Evolutionary conservation across 2,888 invertebrate species (phyloP), one percentile per base, ranked within the genome.

Genomic region (Drosophila subsilvestris): DNA sequence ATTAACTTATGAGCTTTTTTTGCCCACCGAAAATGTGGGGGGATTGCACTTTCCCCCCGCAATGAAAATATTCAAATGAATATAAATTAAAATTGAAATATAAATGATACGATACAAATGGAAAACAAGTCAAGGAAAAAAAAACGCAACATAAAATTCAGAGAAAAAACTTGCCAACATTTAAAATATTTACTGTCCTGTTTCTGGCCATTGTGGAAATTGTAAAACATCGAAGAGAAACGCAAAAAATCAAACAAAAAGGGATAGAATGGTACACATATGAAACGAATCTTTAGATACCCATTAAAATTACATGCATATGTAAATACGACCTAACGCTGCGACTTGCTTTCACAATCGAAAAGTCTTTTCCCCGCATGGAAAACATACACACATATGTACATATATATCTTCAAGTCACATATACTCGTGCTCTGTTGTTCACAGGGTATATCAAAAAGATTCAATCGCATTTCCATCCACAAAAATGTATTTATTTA

Each of bases 41-140:
- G 27, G 8, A 27, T 27, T 37, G 14, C 27, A 47, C 3, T 20
- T 9, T 8, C 17, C 51, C 22, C 53, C 20, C 22, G 25, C 45
- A 57, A 61, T 58, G 68, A 58, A 63, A 70, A 58, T 63, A 59
- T 73, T 80, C 56, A 70, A 72, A 66, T 73, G 74, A 75, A 87
- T 82, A 87, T 82, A 87, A 81, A 87, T 87, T 87, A 66, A 87
- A 81, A 87, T 77, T 75, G 86, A 82, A 82, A 82, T 79, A 70
- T 87, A 87, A 87, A 82, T 81, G 81, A 78, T 71, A 76, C 74
- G 58, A 50, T 29, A 18, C 58, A 58, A 57, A 44, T 57, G 68
- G 37, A 57, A 68, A 68, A 68, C 57, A 68, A 43, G 43, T 57
- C 32, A 29, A 48, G 56, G 49, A 56, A 66, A 68, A 43, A 25